Evolutionary conservation across 2,888 invertebrate species (phyloP).

Genomic region (Pterobdella sp.): DNA sequence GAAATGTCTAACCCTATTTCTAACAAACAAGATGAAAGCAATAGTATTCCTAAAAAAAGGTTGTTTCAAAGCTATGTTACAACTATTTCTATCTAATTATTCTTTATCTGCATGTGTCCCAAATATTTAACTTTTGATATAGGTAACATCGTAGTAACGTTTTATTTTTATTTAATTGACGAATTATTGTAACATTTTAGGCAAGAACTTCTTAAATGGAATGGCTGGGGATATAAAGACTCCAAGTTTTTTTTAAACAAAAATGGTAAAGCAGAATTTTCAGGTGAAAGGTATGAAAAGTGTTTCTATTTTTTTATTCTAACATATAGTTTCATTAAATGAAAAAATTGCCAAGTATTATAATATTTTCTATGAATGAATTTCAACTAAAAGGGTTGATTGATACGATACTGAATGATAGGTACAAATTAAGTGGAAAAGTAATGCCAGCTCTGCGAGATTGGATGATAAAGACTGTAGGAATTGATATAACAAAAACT

Average conservation of each 20-base stretch:
- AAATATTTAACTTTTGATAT: no score
- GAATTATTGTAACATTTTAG: constrained; percentile 56
- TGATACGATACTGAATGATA: no score
- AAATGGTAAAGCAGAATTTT: constrained; percentile 64
- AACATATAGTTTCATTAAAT: no score
- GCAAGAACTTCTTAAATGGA: constrained; percentile 88
- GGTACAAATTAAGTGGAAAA: constrained; percentile 49
- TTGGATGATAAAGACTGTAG: constrained; percentile 70
- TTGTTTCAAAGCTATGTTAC: no score
- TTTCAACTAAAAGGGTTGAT: no score
- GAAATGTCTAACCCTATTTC: neutral
- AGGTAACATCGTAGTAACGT: no score
- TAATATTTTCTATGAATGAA: no score
- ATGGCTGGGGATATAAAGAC: constrained; percentile 99
- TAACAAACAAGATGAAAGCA: neutral
- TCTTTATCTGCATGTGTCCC: no score
- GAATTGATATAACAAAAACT: constrained; percentile 56
- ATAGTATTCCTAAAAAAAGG: constrained; percentile 8
- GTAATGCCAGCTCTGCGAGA: constrained; percentile 69
- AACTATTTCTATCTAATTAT: no score
- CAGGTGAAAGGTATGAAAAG: constrained; percentile 70
- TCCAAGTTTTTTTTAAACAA: constrained; percentile 70
- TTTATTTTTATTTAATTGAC: no score
- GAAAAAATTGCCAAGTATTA: no score
- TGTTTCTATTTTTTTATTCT: no score